phyloP scores from a whole-genome alignment of 2,888 invertebrate species.

The Malthinus seriepunctatus region DNA sequence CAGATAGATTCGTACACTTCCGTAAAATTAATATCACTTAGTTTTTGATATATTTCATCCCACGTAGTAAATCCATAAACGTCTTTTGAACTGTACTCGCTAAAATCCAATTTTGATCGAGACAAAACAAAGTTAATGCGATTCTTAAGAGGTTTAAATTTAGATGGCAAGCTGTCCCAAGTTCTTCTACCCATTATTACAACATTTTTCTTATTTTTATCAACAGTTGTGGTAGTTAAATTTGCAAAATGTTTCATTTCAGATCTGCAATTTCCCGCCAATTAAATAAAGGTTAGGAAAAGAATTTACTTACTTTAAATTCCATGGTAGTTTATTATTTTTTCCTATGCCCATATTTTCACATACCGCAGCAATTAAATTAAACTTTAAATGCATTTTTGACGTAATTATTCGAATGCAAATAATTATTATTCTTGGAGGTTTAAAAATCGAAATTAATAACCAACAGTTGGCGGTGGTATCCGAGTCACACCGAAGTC shows the following conservation, averaged over 20 bases:
- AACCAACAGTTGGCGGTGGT: no score
- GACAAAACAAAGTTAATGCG: slow-evolving; percentile 87
- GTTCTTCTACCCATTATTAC: slow-evolving; percentile 95
- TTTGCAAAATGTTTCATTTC: slow-evolving; percentile 86
- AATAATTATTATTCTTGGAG: no score
- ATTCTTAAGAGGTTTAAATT: slow-evolving; percentile 73
- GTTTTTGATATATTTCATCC: slow-evolving; percentile 66
- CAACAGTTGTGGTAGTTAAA: slow-evolving; percentile 73
- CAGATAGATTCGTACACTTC: slow-evolving; percentile 77
- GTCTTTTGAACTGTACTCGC: slow-evolving; percentile 48
- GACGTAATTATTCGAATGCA: no score
- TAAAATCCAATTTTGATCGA: slow-evolving; percentile 55
- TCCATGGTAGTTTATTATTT: slow-evolving; percentile 88
- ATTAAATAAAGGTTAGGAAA: not conserved
- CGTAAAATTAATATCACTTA: slow-evolving; percentile 57
- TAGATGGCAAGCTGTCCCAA: slow-evolving; percentile 89
- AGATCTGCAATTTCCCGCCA: slow-evolving; percentile 60
- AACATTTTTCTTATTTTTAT: slow-evolving; percentile 75
- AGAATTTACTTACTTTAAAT: slow-evolving; percentile 65
- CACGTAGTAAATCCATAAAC: slow-evolving; percentile 67
- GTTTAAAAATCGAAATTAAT: no score
- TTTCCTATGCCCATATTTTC: slow-evolving; percentile 91
- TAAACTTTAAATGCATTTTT: slow-evolving; percentile 59
- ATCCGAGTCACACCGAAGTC: no score
- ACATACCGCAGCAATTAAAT: slow-evolving; percentile 84